Percentiles rank a stretch among this genome's conserved stretches.
phyloP scores from a whole-genome alignment of 2,888 invertebrate species.

The Stenodema calcarata region DNA sequence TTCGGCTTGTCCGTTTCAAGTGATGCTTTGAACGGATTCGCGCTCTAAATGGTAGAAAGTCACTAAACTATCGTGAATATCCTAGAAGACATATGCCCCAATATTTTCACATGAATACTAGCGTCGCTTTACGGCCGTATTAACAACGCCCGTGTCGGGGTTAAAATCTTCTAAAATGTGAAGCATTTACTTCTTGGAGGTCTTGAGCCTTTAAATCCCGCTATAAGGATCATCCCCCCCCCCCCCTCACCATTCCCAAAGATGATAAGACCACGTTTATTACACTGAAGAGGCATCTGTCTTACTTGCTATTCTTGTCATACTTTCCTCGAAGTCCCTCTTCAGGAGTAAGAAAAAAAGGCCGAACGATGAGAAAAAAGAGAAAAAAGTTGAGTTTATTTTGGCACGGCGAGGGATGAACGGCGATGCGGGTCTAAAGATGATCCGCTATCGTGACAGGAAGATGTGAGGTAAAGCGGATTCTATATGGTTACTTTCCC shows the following conservation, averaged over 20 bases:
- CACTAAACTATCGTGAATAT: no score
- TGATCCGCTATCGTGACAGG: no score
- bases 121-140: no score
- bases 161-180: background rate
- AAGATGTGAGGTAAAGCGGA: no score
- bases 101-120: no score
- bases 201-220: background rate
- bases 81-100: no score
- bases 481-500: no score
- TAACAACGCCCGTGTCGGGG: background rate
- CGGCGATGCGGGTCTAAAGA: background rate
- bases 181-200: background rate
- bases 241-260: background rate
- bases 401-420: background rate
- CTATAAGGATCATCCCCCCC: constrained; percentile 3
- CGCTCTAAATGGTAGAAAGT: no score
- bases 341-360: background rate
- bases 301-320: constrained; percentile 26
- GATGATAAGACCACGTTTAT: constrained; percentile 30
- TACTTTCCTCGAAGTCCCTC: background rate
- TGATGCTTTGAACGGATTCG: no score
- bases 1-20: no score
- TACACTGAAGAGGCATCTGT: background rate
- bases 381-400: background rate
- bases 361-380: background rate